Base-by-base conservation (phyloP, 2,113 vertebrate genomes). In the Paralichthys olivaceus region DNA sequence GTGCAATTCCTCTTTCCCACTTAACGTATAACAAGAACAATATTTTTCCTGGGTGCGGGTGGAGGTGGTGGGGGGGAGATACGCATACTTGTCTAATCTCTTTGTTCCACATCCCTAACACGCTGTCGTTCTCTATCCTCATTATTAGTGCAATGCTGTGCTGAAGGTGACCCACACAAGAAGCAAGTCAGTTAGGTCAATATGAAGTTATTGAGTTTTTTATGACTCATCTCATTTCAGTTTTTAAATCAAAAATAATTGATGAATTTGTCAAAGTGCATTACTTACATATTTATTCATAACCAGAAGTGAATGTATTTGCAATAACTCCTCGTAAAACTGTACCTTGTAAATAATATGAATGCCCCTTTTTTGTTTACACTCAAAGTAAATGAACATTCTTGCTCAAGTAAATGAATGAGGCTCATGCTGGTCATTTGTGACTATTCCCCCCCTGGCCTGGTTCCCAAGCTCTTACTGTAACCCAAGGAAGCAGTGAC, bases 401-500 rank as follows among this genome's bases (percentile, higher is more conserved):
- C 51, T 40, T 13, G 45, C 54, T 76, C 59, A 68, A 40, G 74
- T 67, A 45, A 81, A 90, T 87, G 68, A 85, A 87, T 72, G 75
- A 81, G 70, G 19, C 78, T 56, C 58, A 72, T 56, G 47, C 68
- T 51, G 76, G 83, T 84, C 86, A 83, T 87, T 86, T 84, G 78
- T 77, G 78, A 87, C 79, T 62, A 69, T 84, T 88, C 79, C 71
- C 59, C 54, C 57, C 57, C 70, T 91, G 88, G 89, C 87, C 54
- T 59, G 71, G 45, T 75, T 92, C 82, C 90, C 87, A 81, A 87
- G 85, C 79, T 56, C 88, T 93, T 92, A 90, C 89, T 84, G 91
- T 90, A 92, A 90, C 80, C 90, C 76, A 79, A 87, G 79, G 58
- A 89, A 87, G 84, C 56, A 9, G 77, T 91, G 92, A 92, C 83